Conservation (phyloP, 2,888 invertebrate genomes). For the Acanthoscelides obtectus region DNA sequence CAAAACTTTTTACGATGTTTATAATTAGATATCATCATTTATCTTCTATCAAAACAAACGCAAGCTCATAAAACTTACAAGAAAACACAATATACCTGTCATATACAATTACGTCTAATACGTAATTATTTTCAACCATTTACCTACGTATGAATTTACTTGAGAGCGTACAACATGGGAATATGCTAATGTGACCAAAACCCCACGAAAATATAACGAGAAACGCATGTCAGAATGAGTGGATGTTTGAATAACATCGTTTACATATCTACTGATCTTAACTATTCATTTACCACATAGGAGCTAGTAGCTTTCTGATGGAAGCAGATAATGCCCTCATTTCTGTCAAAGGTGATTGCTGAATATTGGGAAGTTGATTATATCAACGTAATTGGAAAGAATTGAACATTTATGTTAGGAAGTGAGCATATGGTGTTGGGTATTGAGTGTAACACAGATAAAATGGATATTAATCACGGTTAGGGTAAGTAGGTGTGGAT, state of each 20-base stretch:
- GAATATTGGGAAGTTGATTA: background rate
- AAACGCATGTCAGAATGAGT: background rate
- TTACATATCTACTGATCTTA: background rate
- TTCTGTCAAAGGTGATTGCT: background rate
- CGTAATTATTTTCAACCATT: background rate
- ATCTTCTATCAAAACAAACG: background rate
- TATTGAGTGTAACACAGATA: no score
- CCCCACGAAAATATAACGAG: background rate
- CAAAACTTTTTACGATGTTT: no score
- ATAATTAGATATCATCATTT: background rate
- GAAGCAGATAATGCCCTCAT: background rate
- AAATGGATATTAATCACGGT: no score
- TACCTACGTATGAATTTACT: background rate
- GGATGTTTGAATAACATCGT: background rate
- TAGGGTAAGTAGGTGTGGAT: no score
- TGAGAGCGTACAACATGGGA: background rate
- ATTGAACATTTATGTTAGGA: background rate
- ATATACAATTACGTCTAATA: background rate
- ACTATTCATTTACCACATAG: background rate
- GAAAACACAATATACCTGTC: background rate
- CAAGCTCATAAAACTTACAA: background rate
- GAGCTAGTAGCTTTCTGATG: background rate
- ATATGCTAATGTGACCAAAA: background rate
- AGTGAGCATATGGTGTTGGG: background rate
- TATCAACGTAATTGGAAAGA: background rate